phyloP scores from a whole-genome alignment of 2,797 vertebrate genomes.

The Nothura maculosa region DNA sequence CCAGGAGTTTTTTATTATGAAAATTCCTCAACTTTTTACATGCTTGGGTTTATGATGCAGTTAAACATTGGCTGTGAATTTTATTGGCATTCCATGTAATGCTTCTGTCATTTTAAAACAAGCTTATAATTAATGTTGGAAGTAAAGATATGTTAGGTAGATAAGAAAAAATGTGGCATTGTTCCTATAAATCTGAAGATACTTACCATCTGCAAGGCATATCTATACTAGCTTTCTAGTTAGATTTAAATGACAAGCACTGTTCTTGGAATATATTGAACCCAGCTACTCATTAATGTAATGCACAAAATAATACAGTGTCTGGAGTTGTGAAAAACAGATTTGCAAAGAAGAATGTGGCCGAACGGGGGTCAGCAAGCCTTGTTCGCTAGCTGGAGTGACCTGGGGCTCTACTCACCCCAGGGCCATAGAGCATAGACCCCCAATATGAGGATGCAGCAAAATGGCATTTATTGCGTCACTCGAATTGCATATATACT shows the following conservation, averaged over 20 bases:
- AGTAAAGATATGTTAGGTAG: background rate
- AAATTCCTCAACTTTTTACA: slow-evolving; percentile 38
- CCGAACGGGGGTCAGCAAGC: too few relatives aligned
- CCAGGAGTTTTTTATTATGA: slow-evolving; percentile 10
- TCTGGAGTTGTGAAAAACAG: background rate
- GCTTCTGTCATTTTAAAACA: slow-evolving; percentile 50
- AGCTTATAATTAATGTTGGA: slow-evolving; percentile 44
- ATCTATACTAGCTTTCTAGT: background rate
- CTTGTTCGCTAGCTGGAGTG: too few relatives aligned
- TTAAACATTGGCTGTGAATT: slow-evolving; percentile 33
- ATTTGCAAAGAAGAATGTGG: background rate
- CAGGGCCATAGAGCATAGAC: too few relatives aligned
- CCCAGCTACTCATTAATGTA: background rate
- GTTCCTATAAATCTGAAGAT: slow-evolving; percentile 16
- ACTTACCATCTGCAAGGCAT: background rate
- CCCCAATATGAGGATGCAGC: too few relatives aligned
- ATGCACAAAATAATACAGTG: background rate
- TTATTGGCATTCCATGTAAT: slow-evolving; percentile 30
- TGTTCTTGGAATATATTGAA: background rate
- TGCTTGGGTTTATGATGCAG: slow-evolving; percentile 38
- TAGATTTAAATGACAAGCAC: background rate
- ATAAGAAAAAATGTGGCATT: background rate
- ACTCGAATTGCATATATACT: too few relatives aligned
- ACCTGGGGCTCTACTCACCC: too few relatives aligned
- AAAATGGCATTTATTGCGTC: too few relatives aligned